phyloP scores from a whole-genome alignment of 2,113 vertebrate genomes.

The Mystacornis crossleyi region DNA sequence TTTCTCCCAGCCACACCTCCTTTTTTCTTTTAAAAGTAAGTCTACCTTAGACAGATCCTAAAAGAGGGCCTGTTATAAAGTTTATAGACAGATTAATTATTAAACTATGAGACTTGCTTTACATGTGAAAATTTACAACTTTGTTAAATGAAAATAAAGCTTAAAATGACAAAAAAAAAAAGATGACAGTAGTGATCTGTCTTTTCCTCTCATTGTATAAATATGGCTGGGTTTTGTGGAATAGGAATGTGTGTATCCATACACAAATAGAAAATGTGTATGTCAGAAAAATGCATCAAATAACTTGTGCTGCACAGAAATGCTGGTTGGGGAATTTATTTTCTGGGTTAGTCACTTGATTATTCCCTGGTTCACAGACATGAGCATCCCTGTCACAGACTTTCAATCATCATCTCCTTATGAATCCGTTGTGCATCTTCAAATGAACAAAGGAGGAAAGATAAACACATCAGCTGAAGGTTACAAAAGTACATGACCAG shows the following conservation, averaged over 20 bases:
- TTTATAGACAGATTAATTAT: neutral
- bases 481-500: neutral
- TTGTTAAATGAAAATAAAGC: neutral
- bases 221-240: neutral
- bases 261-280: neutral
- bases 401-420: neutral
- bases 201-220: neutral
- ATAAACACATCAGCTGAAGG: neutral
- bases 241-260: neutral
- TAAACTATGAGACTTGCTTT: neutral
- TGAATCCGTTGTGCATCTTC: neutral
- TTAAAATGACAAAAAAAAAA: neutral
- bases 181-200: accelerated
- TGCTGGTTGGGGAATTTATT: neutral
- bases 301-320: neutral
- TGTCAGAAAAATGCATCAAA: neutral
- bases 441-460: neutral
- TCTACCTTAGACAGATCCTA: neutral
- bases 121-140: neutral
- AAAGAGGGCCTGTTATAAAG: neutral
- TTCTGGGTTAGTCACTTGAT: neutral
- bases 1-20: neutral
- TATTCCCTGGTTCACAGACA: neutral
- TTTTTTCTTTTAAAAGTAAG: neutral
- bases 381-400: neutral